Evolutionary conservation across 2,888 invertebrate species (phyloP), one percentile per base, ranked within the genome.

Genomic region (Brassicogethes aeneus): DNA sequence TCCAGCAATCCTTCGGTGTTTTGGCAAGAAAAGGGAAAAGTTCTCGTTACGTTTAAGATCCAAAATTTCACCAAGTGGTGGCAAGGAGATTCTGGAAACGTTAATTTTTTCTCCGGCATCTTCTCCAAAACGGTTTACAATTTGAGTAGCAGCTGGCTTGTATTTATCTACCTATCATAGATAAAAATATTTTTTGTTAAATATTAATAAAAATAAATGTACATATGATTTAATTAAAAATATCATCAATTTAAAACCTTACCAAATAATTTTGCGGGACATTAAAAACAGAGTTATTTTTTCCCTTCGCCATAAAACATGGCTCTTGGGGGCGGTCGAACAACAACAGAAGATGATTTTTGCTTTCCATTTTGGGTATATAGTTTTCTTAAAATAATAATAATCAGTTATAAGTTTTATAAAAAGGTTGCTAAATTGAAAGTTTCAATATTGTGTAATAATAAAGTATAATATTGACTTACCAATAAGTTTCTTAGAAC

Each of bases 261-360:
- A 32, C 32, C 32, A 32, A 32, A 32, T 32, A 32, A 32, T 73
- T 66, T 38, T 73, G 61, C 0, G 78, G 76, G 3, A 83, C 71
- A 47, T 79, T 73, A 48, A 83, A 83, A 10, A 76, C 65, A 13
- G 73, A 67, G 44, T 73, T 73, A 0, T 79, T 76, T 10, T 77
- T 75, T 2, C 84, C 84, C 66, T 86, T 88, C 48, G 80, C 79
- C 70, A 84, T 77, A 66, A 85, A 86, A 43, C 81, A 75, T 1
- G 86, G 86, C 66, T 87, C 86, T 46, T 76, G 73, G 7, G 86
- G 85, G 30, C 85, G 78, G 57, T 86, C 82, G 68, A 82, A 85
- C 51, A 87, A 73, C 54, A 80, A 65, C 51, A 81, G 65, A 8
- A 83, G 64, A 54, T 79, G 72, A n/a, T 71, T 64, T 55, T 71